Base-by-base conservation (phyloP, 2,113 vertebrate genomes). In the Montifringilla adamsi region DNA sequence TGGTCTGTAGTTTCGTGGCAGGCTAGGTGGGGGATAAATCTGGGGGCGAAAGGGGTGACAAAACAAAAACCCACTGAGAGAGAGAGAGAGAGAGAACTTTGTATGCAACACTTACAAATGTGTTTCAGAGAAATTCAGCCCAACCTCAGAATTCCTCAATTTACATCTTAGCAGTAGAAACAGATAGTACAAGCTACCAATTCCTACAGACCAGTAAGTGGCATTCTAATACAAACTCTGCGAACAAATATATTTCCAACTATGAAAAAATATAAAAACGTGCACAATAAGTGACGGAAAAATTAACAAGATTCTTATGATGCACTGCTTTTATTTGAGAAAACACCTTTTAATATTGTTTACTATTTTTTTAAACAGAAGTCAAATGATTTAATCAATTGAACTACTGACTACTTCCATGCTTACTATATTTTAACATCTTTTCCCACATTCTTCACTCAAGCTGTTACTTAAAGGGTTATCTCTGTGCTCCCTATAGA, bases 1-100 rank as follows among this genome's bases (percentile, higher is more conserved):
- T 0, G 99, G 99, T 11, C 98, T 98, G 76, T 98, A 99, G 91
- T 98, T 97, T 8, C 96, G 96, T 35, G 99, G 99, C 73, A 99
- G 96, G 33, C 89, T 62, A 35, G 99, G 99, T 1, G 99, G 98
- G n/a, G 97, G 98, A 68, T 99, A 99, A 68, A 98, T 74, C 99
- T 99, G 55, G 21, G 46, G 7, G 7, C 27, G 7, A 26, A 46
- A 31, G 12, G 21, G 21, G 28, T 0, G 5, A 84, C 23, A 58
- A 43, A 89, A 94, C 21, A 90, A 75, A 78, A 81, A 50, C 10
- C 7, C 33, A 73, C 24, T 9, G 6, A 80, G 33, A 62, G 4
- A 84, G 9, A 85, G 13, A 89, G 8, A 58, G 1, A 44, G 8
- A 58, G 37, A 37, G 1, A 44, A 26, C 37, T 78, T 55, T 7